phyloP scores from a whole-genome alignment of 2,888 invertebrate genomes.

The Agrypnus murinus region DNA sequence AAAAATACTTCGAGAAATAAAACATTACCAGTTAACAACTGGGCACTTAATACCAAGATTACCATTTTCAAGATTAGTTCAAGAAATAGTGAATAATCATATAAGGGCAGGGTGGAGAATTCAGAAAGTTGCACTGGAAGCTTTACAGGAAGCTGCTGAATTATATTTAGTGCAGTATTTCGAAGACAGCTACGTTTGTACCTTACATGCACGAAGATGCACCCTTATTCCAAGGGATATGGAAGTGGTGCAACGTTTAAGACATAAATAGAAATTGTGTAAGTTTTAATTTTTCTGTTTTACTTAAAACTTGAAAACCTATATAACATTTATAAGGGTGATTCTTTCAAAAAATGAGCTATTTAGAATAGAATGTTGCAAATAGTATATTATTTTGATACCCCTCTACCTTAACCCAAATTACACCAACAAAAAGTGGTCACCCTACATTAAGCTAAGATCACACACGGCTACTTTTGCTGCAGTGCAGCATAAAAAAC shows the following conservation, averaged over 20 bases:
- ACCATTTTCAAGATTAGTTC: slow-evolving; percentile 70
- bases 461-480: too few relatives aligned
- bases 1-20: slow-evolving; percentile 61
- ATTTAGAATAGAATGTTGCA: too few relatives aligned
- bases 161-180: slow-evolving; percentile 72
- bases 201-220: slow-evolving; percentile 70
- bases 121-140: slow-evolving; percentile 68
- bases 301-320: too few relatives aligned
- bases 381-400: too few relatives aligned
- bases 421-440: too few relatives aligned
- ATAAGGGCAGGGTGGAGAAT: slow-evolving; percentile 58
- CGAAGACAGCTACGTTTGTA: slow-evolving; percentile 70
- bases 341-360: too few relatives aligned
- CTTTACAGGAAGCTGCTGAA: slow-evolving; percentile 72
- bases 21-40: slow-evolving; percentile 59
- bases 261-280: not conserved
- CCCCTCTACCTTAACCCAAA: too few relatives aligned
- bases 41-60: slow-evolving; percentile 68
- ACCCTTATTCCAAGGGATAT: slow-evolving; percentile 71
- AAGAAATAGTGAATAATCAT: slow-evolving; percentile 66
- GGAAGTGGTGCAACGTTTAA: slow-evolving; percentile 67
- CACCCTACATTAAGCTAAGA: too few relatives aligned
- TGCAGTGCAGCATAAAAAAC: too few relatives aligned
- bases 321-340: too few relatives aligned
- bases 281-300: too few relatives aligned